Evolutionary conservation across 2,888 invertebrate species (phyloP).

Genomic region (Leptothorax acervorum): DNA sequence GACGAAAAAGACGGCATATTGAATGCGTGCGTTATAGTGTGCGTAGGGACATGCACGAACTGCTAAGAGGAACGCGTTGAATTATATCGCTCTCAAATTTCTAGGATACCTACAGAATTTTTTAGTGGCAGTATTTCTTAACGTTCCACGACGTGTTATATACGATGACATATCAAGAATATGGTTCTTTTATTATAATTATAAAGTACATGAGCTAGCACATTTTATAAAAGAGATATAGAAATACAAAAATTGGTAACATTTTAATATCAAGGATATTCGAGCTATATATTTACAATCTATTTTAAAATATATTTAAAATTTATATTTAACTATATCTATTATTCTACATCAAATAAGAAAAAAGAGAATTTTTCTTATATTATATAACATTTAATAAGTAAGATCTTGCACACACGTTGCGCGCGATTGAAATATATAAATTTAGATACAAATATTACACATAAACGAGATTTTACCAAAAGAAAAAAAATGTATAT

Average conservation of each 20-base stretch:
- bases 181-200: neutral
- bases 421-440: neutral
- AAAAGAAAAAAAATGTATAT: slow-evolving; percentile 5
- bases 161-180: neutral
- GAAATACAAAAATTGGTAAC: neutral
- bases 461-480: neutral
- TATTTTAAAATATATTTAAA: neutral
- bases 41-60: neutral
- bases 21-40: neutral
- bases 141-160: neutral
- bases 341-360: neutral
- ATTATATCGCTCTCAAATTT: neutral
- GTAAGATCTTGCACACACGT: neutral
- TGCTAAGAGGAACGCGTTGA: neutral
- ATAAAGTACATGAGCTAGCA: neutral
- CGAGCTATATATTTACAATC: neutral
- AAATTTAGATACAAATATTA: neutral
- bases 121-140: neutral
- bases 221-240: neutral
- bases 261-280: neutral
- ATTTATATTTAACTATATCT: neutral
- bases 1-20: neutral
- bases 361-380: neutral
- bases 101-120: neutral
- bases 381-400: neutral